A percentile compares a stretch with the other conserved stretches of the same genome.
Conservation (phyloP, 2,113 vertebrate species). For the Mixornis gularis region DNA sequence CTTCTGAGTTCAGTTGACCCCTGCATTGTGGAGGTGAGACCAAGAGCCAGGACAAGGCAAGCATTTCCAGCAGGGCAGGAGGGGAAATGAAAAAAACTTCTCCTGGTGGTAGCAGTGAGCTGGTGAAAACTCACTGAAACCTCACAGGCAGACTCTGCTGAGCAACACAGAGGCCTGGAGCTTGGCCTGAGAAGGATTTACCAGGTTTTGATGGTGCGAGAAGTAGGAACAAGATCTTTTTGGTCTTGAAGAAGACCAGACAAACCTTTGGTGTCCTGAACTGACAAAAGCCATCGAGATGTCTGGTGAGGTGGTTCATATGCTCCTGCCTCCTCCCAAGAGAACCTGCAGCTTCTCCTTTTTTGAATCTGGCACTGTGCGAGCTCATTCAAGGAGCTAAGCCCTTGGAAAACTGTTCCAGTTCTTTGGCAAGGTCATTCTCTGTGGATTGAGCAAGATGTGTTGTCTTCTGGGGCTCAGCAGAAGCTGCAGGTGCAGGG, state of each 20-base stretch:
- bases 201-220: neutral
- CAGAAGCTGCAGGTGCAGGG: neutral
- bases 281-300: neutral
- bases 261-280: neutral
- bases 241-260: neutral
- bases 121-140: neutral
- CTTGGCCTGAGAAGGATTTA: neutral
- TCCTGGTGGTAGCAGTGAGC: neutral
- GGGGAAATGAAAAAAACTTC: neutral
- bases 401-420: neutral
- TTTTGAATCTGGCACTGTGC: neutral
- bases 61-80: neutral
- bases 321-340: neutral
- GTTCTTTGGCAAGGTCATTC: neutral
- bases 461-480: neutral
- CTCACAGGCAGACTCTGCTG: fast-evolving
- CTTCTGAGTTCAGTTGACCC: neutral
- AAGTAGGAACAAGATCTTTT: neutral
- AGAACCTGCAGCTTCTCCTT: neutral
- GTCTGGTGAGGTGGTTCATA: neutral
- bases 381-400: fast-evolving
- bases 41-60: neutral
- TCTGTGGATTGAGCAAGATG: neutral
- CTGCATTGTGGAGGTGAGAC: fast-evolving
- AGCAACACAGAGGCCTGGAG: neutral